Percentiles rank a stretch among this genome's conserved stretches.
phyloP scores from a whole-genome alignment of 2,797 vertebrate species.

The Spheniscus humboldti region DNA sequence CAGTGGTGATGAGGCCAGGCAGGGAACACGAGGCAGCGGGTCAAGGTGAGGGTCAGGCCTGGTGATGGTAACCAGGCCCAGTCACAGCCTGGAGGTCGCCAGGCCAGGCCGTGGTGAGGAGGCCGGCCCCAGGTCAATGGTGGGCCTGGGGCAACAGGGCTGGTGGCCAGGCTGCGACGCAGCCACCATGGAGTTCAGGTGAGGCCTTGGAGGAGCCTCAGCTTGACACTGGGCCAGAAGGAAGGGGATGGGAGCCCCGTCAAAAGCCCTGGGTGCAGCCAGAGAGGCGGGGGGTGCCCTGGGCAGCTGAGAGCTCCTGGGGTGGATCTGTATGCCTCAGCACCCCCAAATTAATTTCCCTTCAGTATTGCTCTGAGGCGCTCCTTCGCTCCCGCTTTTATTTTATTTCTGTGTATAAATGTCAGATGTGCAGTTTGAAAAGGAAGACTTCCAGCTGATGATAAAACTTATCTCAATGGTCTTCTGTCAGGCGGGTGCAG shows the following conservation, averaged over 20 bases:
- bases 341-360: background rate
- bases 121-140: too few species aligned
- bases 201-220: background rate
- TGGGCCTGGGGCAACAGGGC: background rate
- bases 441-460: background rate
- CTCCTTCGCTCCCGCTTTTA: background rate
- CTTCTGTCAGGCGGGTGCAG: rapidly evolving
- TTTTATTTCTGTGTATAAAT: background rate
- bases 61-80: rapidly evolving
- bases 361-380: background rate
- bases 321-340: background rate
- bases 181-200: background rate
- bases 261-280: background rate
- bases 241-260: background rate
- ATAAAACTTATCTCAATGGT: background rate
- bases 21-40: rapidly evolving
- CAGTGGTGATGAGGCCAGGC: background rate
- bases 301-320: background rate
- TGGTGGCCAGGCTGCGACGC: background rate
- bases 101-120: background rate
- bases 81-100: rapidly evolving
- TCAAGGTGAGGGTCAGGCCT: too few species aligned
- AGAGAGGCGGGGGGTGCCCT: background rate
- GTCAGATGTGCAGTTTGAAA: background rate
- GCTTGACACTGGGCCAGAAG: background rate